These are phyloP conservation scores for Cladorhizidae sp. DNA, from an alignment of 37 sponge, comb jelly and placozoan genomes.

Conservation along the genomic window DNA sequence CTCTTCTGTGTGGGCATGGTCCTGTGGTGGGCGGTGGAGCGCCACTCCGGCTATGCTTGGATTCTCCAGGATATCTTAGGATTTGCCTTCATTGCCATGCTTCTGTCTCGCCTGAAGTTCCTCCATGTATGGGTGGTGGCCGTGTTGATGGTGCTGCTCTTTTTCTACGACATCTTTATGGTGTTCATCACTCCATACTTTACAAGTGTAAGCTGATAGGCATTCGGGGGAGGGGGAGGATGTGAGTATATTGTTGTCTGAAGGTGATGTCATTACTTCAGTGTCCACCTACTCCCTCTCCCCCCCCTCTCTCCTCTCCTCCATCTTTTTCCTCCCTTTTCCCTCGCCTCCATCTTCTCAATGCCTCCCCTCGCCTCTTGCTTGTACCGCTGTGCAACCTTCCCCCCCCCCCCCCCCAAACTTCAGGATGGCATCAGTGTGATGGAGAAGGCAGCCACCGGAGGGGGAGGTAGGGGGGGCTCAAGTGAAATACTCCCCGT, in stretches of 20 bases:
- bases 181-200: conserved; percentile 91
- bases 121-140: conserved; percentile 58
- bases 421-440: conserved; percentile 76
- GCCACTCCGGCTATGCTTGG: conserved; percentile 57
- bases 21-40: conserved; percentile 80
- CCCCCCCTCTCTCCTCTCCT: neutral
- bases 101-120: conserved; percentile 17
- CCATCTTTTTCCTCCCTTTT: neutral
- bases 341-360: no score
- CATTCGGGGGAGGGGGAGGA: no score
- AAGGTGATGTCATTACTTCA: no score
- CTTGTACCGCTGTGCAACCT: neutral
- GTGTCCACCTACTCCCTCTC: no score
- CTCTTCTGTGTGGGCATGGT: conserved; percentile 45
- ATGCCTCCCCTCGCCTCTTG: no score
- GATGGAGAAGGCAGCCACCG: conserved; percentile 85
- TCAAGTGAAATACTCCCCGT: conserved; percentile 27
- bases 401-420: neutral
- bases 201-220: conserved; percentile 53
- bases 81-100: conserved; percentile 43
- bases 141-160: conserved; percentile 64
- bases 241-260: no score
- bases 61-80: conserved; percentile 63
- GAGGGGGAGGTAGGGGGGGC: conserved; percentile 14
- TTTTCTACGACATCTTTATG: conserved; percentile 90